These are phyloP conservation scores for Mionectes macconnelli DNA, from an alignment of 2,113 vertebrate genomes.

Conservation along the genomic window DNA sequence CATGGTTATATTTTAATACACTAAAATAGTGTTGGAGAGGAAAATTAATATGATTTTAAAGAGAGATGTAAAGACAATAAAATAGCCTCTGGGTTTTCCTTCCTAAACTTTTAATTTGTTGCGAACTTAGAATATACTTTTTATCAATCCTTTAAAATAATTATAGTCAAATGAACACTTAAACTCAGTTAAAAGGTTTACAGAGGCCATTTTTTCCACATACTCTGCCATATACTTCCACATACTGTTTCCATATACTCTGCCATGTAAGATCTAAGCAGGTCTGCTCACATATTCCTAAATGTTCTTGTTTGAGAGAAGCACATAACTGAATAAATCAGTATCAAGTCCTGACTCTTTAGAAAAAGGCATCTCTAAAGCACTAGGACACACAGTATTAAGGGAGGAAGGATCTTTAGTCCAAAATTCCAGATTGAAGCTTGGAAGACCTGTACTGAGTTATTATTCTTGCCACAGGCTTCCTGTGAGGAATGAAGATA, in stretches of 20 bases:
- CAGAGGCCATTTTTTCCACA: neutral
- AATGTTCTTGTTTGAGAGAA: neutral
- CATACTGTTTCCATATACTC: neutral
- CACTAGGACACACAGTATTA: neutral
- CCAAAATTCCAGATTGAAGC: neutral
- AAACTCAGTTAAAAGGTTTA: slow-evolving; percentile 42
- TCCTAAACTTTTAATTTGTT: slow-evolving; percentile 35
- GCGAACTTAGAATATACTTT: slow-evolving; percentile 5
- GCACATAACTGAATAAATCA: neutral
- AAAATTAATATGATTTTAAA: slow-evolving; percentile 50
- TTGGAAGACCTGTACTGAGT: neutral
- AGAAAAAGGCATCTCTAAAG: neutral
- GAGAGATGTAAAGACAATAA: slow-evolving; percentile 50
- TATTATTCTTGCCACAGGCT: neutral
- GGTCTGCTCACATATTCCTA: neutral
- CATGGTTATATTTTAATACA: slow-evolving; percentile 36
- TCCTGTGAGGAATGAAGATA: neutral
- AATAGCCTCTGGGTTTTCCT: slow-evolving; percentile 1
- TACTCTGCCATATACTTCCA: neutral
- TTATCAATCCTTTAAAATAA: slow-evolving; percentile 49
- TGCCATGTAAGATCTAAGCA: neutral
- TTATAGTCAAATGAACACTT: slow-evolving; percentile 32
- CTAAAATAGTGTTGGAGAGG: neutral
- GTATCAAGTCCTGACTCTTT: neutral
- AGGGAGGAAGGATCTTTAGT: neutral